Percentiles rank a stretch among this genome's conserved stretches.
Evolutionary conservation across 2,888 invertebrate species (phyloP).

Genomic region (Epiblema foenella): DNA sequence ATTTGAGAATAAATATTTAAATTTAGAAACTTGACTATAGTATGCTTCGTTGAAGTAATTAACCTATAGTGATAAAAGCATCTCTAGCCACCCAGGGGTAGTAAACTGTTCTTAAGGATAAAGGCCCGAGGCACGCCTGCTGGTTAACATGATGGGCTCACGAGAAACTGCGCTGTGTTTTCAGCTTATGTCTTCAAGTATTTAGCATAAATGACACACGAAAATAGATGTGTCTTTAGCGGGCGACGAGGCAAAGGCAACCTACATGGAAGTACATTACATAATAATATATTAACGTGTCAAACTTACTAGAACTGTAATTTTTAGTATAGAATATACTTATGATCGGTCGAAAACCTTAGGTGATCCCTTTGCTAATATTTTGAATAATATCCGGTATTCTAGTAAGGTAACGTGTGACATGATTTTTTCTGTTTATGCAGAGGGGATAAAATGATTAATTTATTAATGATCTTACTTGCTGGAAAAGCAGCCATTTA

Average conservation of each 20-base stretch:
- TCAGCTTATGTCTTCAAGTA: conserved; percentile 12
- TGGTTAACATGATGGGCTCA: not conserved
- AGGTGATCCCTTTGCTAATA: too few relatives aligned
- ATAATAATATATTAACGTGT: not conserved
- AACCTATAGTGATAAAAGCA: not conserved
- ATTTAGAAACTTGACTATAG: too few relatives aligned
- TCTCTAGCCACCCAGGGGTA: not conserved
- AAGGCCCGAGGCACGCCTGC: not conserved
- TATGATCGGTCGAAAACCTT: too few relatives aligned
- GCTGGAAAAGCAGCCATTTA: too few relatives aligned
- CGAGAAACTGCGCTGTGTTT: conserved; percentile 9
- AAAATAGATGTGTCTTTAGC: not conserved
- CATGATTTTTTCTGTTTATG: too few relatives aligned
- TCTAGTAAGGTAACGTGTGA: too few relatives aligned
- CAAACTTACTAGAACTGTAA: too few relatives aligned
- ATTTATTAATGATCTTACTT: too few relatives aligned
- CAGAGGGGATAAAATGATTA: too few relatives aligned
- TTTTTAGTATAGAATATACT: too few relatives aligned
- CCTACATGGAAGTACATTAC: not conserved
- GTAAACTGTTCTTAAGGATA: conserved; percentile 1
- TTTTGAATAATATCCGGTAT: too few relatives aligned
- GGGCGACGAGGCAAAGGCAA: not conserved
- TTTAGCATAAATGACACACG: conserved; percentile 9
- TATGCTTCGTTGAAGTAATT: not conserved
- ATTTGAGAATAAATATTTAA: too few relatives aligned